Conservation (phyloP, 2,113 vertebrate species). For the Prunella himalayana region DNA sequence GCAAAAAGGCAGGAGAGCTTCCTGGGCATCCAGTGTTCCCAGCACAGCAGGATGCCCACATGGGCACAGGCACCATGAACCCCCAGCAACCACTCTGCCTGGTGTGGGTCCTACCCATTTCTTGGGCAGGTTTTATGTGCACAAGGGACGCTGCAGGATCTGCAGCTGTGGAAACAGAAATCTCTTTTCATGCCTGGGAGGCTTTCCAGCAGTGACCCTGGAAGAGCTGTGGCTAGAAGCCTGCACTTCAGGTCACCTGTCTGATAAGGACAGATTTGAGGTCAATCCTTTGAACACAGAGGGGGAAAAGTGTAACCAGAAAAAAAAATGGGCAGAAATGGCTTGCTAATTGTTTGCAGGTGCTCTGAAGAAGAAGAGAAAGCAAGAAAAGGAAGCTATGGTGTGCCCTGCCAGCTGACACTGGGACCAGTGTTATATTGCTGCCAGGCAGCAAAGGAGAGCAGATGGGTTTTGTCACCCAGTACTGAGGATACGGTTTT, state of each 20-base stretch:
- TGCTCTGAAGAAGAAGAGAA: neutral
- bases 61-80: rapidly evolving
- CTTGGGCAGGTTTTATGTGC: neutral
- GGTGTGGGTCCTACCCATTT: neutral
- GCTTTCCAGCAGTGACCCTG: neutral
- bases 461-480: neutral
- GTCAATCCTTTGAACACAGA: neutral
- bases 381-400: neutral
- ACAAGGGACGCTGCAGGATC: neutral
- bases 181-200: neutral
- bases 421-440: neutral
- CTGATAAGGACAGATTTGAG: neutral
- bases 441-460: neutral
- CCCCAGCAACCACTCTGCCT: neutral
- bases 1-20: neutral
- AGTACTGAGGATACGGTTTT: neutral
- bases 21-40: neutral
- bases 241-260: neutral
- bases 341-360: neutral
- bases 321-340: neutral
- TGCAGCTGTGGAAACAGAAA: neutral
- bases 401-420: neutral
- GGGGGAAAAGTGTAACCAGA: neutral
- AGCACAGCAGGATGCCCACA: neutral
- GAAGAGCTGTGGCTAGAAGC: neutral